Percentiles rank a stretch among this genome's conserved stretches.
Conservation (phyloP, 1,140 invertebrate species). For the Procambarus clarkii region DNA sequence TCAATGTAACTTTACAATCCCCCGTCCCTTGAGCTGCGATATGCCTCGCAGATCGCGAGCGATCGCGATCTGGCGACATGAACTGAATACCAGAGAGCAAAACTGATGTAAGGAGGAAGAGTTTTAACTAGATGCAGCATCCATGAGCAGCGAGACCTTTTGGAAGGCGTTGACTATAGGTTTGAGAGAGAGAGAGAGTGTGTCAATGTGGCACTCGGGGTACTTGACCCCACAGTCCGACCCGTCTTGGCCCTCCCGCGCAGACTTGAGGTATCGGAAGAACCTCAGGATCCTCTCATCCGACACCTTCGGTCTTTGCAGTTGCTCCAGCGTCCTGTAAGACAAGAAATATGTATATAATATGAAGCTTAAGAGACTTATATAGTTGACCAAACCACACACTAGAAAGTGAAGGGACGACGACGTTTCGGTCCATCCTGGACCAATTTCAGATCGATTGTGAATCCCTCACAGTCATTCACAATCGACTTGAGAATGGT, state of each 20-base stretch:
- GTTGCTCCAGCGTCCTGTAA: slow-evolving; percentile 64
- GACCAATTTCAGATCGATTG: no score
- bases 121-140: slow-evolving; percentile 23
- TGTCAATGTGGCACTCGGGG: slow-evolving; percentile 59
- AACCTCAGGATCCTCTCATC: slow-evolving; percentile 70
- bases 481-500: no score
- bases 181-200: slow-evolving; percentile 65
- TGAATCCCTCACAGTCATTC: no score
- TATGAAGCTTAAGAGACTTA: no score
- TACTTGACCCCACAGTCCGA: slow-evolving; percentile 51
- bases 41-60: neutral
- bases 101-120: neutral
- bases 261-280: slow-evolving; percentile 71
- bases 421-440: no score
- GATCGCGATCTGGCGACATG: neutral
- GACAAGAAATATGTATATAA: neutral
- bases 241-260: slow-evolving; percentile 68
- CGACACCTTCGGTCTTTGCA: slow-evolving; percentile 62
- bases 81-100: neutral
- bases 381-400: no score
- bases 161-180: slow-evolving; percentile 69
- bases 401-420: no score
- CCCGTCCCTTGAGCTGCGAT: neutral
- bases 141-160: slow-evolving; percentile 69
- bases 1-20: neutral